A percentile compares a stretch with the other conserved stretches of the same genome.
Evolutionary conservation across 2,113 vertebrate genomes (phyloP).

Genomic region (Corvus hawaiiensis): DNA sequence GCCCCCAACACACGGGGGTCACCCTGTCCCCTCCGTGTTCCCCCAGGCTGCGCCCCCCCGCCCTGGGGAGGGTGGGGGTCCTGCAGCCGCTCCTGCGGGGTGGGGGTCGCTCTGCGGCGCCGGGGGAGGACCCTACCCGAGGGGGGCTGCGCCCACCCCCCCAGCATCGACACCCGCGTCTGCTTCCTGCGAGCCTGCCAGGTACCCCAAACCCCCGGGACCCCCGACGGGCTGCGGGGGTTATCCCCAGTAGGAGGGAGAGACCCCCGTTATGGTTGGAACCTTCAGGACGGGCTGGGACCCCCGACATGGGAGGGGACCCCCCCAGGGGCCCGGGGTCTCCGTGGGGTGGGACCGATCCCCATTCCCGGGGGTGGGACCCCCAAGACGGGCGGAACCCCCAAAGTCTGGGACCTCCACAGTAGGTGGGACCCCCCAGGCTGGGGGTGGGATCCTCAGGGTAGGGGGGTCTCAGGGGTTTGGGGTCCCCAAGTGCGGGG

Average conservation of each 20-base stretch:
- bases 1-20: neutral
- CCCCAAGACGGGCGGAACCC: neutral
- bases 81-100: conserved; percentile 85
- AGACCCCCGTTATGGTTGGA: too few species aligned
- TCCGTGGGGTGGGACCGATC: neutral
- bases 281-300: neutral
- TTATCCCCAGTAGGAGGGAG: neutral
- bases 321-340: neutral
- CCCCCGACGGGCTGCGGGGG: neutral
- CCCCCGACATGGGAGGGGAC: neutral
- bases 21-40: too few species aligned
- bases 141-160: conserved; percentile 70
- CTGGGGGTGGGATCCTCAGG: neutral
- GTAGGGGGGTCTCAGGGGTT: neutral
- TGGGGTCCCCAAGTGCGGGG: too few species aligned
- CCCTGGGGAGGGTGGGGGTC: conserved; percentile 83
- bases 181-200: conserved; percentile 86
- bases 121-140: conserved; percentile 64
- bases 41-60: conserved; percentile 78
- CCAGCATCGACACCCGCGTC: conserved; percentile 73
- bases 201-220: conserved; percentile 56
- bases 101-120: conserved; percentile 80
- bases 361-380: too few species aligned
- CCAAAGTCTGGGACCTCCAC: neutral
- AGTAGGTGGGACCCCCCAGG: neutral